Evolutionary conservation across 2,888 invertebrate genomes (phyloP), one percentile per base, ranked within the genome.

Genomic region (Mimumesa dahlbomi): DNA sequence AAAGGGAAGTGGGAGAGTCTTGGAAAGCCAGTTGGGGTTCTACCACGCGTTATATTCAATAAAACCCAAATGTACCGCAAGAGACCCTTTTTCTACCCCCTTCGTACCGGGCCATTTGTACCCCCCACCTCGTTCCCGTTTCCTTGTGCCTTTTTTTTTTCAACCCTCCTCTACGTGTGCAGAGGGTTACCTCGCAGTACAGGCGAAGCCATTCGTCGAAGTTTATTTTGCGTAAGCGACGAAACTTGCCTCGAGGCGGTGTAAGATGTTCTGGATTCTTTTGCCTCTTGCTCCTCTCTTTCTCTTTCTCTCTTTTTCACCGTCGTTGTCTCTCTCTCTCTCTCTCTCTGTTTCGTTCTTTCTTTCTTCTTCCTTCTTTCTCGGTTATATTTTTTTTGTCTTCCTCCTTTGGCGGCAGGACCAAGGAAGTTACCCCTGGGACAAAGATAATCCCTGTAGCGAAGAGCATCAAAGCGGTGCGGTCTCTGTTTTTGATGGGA

Each of bases 51-150:
- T 86, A 82, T 83, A 84, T 86, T 86, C 84, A 83, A 86, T 86
- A 84, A 86, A 85, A 84, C 72, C 84, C 81, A 84, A 85, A 85
- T 84, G 82, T 85, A 82, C 82, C 83, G 83, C 79, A 72, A 82
- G 82, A 84, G 82, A 81, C 81, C 76, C 74, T 77, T 82, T 84
- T 59, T 57, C 64, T 68, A 53, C 61, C 70, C 65, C 53, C 62
- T 62, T 57, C 31, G 58, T 59, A 40, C 63, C 40, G 48, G 63
- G 63, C 74, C 75, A 81, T 79, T 75, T 81, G 68, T 72, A 56
- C 62, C 59, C 42, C 42, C 31, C 48, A 11, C 52, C 34, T 16
- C 49, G 50, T 18, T 34, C 50, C 49, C 43, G 43, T 54, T 50
- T 62, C 48, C 46, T 48, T 57, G 45, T 13, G 36, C 11, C 45